Evolutionary conservation across 2,113 vertebrate species (phyloP).

Genomic region (Poeciliopsis retropinna): DNA sequence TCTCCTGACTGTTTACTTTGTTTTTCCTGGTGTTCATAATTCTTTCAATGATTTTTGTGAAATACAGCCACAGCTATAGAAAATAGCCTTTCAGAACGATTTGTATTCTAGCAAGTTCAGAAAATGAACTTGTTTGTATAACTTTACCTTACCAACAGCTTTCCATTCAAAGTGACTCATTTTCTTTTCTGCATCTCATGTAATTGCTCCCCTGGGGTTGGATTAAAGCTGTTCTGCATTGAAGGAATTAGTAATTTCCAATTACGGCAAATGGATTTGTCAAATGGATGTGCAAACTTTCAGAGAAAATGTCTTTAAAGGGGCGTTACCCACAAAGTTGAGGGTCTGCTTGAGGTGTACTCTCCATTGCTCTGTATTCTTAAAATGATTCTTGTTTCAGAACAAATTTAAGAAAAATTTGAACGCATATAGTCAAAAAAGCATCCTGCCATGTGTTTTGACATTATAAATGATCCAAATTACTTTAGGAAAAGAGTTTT

Average conservation of each 20-base stretch:
- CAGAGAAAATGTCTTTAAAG: not conserved
- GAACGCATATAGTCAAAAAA: not conserved
- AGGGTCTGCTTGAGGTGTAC: not conserved
- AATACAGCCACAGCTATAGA: not conserved
- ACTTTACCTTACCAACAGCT: conserved; percentile 1
- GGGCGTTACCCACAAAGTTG: not conserved
- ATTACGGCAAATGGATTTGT: not conserved
- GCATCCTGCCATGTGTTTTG: not conserved
- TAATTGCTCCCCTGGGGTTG: conserved; percentile 1
- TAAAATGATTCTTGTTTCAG: not conserved
- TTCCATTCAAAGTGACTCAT: not conserved
- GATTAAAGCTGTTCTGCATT: not conserved
- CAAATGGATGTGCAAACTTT: not conserved
- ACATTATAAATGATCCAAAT: not conserved
- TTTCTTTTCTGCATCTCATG: not conserved
- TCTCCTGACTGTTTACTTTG: not conserved
- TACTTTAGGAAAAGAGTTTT: not conserved
- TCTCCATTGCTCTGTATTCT: not conserved
- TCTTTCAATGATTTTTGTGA: not conserved
- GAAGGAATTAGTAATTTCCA: not conserved
- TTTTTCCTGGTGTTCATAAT: not conserved
- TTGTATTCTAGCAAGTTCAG: not conserved
- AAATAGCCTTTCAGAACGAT: not conserved
- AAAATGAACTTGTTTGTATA: not conserved
- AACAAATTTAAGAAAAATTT: not conserved